Evolutionary conservation across 2,888 invertebrate species (phyloP), one percentile per base, ranked within the genome.

Genomic region (Chloromyia formosa): DNA sequence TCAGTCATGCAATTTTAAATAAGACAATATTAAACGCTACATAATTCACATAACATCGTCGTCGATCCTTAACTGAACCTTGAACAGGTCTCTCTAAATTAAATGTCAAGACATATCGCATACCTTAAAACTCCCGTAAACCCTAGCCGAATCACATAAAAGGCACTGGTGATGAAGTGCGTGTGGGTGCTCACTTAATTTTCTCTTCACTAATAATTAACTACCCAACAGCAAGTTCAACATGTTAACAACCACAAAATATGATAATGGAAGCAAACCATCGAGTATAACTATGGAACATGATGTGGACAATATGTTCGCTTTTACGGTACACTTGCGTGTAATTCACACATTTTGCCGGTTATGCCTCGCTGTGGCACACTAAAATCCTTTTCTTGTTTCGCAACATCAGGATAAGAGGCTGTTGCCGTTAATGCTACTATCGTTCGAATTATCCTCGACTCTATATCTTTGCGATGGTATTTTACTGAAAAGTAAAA

Each of bases 381-480:
- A 49, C 58, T 58, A 58, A 58, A 58, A 58, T 20, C 58, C 16
- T 58, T 58, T 18, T 58, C 58, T 58, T 58, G 58, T 58, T 53
- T 12, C 53, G 12, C 27, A 35, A 35, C 27, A 35, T 7, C 27
- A 35, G 27, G 27, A 35, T 35, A 35, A 35, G 27, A 35, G 2
- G 7, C 27, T 35, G 27, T 35, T 35, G 27, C 27, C 27, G 27
- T 35, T 35, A 35, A 7, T 35, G 27, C 7, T 35, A 35, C 7
- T 2, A 35, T 35, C 27, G 27, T 35, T 35, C 7, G 27, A 35
- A 35, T 7, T 35, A 7, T 35, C 2, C 7, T 2, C 27, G 2
- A 35, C 27, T 35, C 27, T 35, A 49, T 12, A 12, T 12, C 49
- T 1, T 49, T 49, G 49, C 49, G 16, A n/a, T 49, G 14, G 14